phyloP scores from a whole-genome alignment of 2,113 vertebrate species.

The Malurus elegans region DNA sequence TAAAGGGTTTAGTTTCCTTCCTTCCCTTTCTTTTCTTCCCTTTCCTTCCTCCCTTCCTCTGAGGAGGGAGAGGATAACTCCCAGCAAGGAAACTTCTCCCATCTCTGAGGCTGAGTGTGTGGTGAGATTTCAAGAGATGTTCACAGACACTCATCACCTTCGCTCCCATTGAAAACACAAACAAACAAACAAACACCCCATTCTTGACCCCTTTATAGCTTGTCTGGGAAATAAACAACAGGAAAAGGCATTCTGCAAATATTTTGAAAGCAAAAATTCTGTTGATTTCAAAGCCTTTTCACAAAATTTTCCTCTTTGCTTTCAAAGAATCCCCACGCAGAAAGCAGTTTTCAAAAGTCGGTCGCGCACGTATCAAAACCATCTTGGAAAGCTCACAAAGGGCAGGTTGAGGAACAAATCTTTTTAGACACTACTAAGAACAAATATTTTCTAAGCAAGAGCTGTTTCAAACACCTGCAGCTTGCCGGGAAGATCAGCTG shows the following conservation, averaged over 20 bases:
- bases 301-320: neutral
- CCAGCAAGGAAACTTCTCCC: neutral
- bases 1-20: neutral
- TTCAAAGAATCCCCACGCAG: neutral
- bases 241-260: constrained; percentile 2
- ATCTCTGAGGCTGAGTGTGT: neutral
- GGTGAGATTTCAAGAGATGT: neutral
- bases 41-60: neutral
- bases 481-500: neutral
- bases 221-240: neutral
- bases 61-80: neutral
- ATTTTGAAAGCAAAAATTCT: constrained; percentile 44
- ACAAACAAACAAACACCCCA: constrained; percentile 11
- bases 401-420: neutral
- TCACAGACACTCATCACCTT: neutral
- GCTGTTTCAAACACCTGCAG: neutral
- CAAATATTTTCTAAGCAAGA: neutral
- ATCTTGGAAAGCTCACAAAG: neutral
- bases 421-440: neutral
- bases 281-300: constrained; percentile 30
- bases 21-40: neutral
- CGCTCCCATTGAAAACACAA: neutral
- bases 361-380: neutral
- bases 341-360: constrained; percentile 1
- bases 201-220: neutral